Percentiles rank a stretch among this genome's conserved stretches.
Evolutionary conservation across 2,797 vertebrate genomes (phyloP).

Genomic region (Taenioides sp.): DNA sequence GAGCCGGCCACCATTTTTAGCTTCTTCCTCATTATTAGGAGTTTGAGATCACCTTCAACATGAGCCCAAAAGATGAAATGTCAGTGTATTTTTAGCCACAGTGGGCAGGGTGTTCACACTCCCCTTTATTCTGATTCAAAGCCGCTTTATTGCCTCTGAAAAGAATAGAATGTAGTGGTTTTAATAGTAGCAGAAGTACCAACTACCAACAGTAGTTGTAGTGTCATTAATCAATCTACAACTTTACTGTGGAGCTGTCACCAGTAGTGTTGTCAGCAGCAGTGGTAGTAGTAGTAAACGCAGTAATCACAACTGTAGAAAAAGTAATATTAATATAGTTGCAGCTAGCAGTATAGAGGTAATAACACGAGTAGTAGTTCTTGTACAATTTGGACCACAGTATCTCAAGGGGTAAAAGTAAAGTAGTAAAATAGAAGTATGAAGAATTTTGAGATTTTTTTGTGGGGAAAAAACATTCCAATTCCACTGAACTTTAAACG

Average conservation of each 20-base stretch:
- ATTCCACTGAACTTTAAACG: no score
- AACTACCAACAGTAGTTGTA: not conserved
- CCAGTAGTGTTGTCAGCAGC: not conserved
- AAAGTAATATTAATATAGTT: not conserved
- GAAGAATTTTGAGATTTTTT: no score
- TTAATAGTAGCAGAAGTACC: no score
- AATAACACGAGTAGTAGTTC: no score
- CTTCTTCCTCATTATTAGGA: conserved; percentile 1
- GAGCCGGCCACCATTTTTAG: not conserved
- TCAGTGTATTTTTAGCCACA: conserved; percentile 6
- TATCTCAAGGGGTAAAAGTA: no score
- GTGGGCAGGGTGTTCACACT: not conserved
- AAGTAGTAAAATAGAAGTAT: no score
- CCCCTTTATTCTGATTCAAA: not conserved
- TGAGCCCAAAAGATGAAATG: conserved; percentile 10
- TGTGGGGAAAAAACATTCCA: no score
- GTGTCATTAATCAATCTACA: no score
- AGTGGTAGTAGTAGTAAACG: not conserved
- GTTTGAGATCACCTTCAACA: conserved; percentile 8
- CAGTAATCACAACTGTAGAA: not conserved
- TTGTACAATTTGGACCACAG: no score
- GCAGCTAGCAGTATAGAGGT: no score
- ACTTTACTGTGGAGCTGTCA: no score
- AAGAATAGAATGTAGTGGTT: no score
- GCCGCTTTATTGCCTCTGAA: not conserved